Conservation (phyloP, 2,113 vertebrate species). For the Chlorodrepanis virens region DNA sequence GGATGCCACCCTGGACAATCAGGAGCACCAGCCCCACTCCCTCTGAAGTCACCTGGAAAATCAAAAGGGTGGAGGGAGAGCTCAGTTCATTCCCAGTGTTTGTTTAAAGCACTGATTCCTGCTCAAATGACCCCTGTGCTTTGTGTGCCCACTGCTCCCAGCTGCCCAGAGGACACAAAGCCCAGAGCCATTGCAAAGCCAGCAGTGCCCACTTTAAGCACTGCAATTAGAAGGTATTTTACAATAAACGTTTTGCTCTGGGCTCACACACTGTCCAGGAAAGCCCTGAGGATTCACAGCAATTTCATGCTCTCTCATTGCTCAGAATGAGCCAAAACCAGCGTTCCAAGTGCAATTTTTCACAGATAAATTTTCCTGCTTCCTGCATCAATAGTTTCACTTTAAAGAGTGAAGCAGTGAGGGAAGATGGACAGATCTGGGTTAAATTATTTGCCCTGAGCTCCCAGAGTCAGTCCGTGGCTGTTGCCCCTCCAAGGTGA, state of each 20-base stretch:
- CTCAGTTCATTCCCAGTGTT: background rate
- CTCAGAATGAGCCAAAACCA: slow-evolving; percentile 76
- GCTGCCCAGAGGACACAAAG: background rate
- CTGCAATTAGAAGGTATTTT: slow-evolving; percentile 85
- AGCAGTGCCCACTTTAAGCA: slow-evolving; percentile 78
- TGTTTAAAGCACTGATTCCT: background rate
- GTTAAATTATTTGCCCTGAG: slow-evolving; percentile 37
- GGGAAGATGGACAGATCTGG: slow-evolving; percentile 78
- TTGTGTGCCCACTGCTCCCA: background rate
- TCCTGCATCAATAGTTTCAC: slow-evolving; percentile 69
- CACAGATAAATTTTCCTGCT: slow-evolving; percentile 74
- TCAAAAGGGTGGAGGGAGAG: background rate
- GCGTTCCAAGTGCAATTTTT: slow-evolving; percentile 82
- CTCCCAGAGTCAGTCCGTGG: background rate
- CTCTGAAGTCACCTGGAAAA: background rate
- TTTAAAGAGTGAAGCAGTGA: slow-evolving; percentile 70
- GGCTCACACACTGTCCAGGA: slow-evolving; percentile 76
- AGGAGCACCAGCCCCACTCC: background rate
- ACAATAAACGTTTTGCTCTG: slow-evolving; percentile 79
- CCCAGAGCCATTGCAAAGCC: slow-evolving; percentile 76
- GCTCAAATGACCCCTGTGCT: background rate
- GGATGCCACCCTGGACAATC: background rate
- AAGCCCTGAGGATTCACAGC: slow-evolving; percentile 85
- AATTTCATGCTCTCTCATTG: slow-evolving; percentile 87
- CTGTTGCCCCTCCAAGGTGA: background rate